Evolutionary conservation across 1,140 invertebrate genomes (phyloP), one percentile per base, ranked within the genome.

Genomic region (Paramacrobiotus metropolitanus): DNA sequence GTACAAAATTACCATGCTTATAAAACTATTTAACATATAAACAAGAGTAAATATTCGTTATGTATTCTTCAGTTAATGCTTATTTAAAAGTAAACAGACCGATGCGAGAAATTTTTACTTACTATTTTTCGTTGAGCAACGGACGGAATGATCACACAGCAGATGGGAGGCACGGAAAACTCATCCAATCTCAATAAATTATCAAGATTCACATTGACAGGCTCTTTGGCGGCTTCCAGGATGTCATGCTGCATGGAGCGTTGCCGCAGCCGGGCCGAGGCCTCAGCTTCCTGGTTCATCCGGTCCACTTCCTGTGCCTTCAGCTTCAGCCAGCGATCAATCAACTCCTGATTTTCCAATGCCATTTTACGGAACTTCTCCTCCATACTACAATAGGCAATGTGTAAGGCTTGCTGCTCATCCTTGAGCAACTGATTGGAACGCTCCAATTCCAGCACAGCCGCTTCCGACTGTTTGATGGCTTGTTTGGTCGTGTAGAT

Each of bases 231-330:
- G 20, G 90, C 90, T 70, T 94, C 90, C 74, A 89, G 87, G 30
- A 96, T 74, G 67, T 94, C 87, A 73, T 86, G 84, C 70, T 85
- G 82, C 69, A 93, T 77, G 74, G 83, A 85, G 60, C 83, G 84
- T 72, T 86, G 85, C 70, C 83, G 80, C 76, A 86, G 85, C 72
- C 86, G 90, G 75, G n/a, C 80, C 80, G 61, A 61, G 64, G 84
- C 83, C 74, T 92, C 88, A 77, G 92, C 92, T 74, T 92, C 87
- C 75, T 87, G 83, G 70, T 92, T 92, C 79, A 92, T 80, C 74
- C 83, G 84, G 68, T 94, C 89, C 15, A 89, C 91, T 78, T 92
- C 88, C 75, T 85, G 85, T 20, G 85, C 81, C 77, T 94, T 94
- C 66, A 87, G 85, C 63, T 83, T 83, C 71, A 94, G 89, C 66